Base-by-base conservation (phyloP, 2,888 invertebrate species). In the Hyposoter didymator region DNA sequence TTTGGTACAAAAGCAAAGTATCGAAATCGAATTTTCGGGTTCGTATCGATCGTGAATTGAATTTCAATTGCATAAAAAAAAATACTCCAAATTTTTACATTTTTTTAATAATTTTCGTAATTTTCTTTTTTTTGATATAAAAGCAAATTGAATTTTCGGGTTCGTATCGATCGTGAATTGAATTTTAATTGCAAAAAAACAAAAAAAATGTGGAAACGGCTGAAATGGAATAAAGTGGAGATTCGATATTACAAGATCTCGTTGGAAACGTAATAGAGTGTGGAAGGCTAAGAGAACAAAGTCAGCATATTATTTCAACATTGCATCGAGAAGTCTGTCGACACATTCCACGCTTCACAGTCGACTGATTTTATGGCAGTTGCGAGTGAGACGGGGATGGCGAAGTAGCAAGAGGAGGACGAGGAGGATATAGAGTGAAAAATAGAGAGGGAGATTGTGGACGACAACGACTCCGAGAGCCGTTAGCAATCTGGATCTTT, bases 291-390 rank as follows among this genome's bases (percentile, higher is more conserved):
- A 8, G 19, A 62, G 39, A 62, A 76, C 72, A 78, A 62, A 79
- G 75, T 75, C 75, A 80, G 75, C 62, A 72, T 84, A 80, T 78
- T 62, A 70, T 85, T 82, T 82, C 74, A 66, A 66, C 64, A 74
- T 78, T 70, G 74, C 64, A 78, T 17, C 64, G 62, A 70, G 70
- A 76, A 62, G 45, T 75, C 74, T 78, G 74, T 92, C 90, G 87
- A 89, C 87, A 88, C 91, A 92, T 91, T 92, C 91, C 89, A 88
- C 76, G 87, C 88, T 91, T 90, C 89, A 91, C 90, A 90, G 90
- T 90, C 89, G 88, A 91, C 88, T 90, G 91, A 89, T 90, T 92
- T 92, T 91, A 92, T 89, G 90, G 90, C 90, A 89, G 88, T 88
- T 82, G 69, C 74, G 67, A 75, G 78, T 39, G 39, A 66, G 47